These are phyloP conservation scores for Fringilla coelebs DNA, from an alignment of 2,797 vertebrate species.

Conservation along the genomic window DNA sequence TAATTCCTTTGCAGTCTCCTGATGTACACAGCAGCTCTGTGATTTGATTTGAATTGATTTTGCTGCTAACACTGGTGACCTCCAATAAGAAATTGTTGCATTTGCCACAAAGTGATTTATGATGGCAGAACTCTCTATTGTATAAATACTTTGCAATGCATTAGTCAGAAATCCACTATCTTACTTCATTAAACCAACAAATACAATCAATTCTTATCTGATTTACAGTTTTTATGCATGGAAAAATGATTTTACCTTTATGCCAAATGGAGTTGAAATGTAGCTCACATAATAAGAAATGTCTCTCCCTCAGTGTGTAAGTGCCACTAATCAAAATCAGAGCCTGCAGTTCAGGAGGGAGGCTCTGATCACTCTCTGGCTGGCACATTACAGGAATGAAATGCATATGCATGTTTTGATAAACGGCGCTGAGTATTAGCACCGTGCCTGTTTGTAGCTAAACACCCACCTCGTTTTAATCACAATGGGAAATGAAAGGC, in stretches of 20 bases:
- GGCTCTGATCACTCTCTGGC: neutral
- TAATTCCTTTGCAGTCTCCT: slow-evolving; percentile 22
- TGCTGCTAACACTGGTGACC: slow-evolving; percentile 43
- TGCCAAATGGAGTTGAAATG: slow-evolving; percentile 41
- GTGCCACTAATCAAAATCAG: slow-evolving; percentile 20
- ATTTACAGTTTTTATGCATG: slow-evolving; percentile 12
- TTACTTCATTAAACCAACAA: slow-evolving; percentile 68
- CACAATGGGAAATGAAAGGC: neutral
- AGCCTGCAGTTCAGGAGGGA: neutral
- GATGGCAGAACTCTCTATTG: slow-evolving; percentile 27
- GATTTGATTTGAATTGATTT: slow-evolving; percentile 65
- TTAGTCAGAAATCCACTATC: slow-evolving; percentile 52
- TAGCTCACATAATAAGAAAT: neutral
- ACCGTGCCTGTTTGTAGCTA: neutral
- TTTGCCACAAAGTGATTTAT: slow-evolving; percentile 46
- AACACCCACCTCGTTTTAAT: neutral
- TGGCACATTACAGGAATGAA: neutral
- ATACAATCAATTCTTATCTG: slow-evolving; percentile 61
- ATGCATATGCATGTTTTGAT: neutral
- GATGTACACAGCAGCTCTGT: neutral
- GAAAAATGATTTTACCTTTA: slow-evolving; percentile 21
- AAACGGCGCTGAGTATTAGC: neutral
- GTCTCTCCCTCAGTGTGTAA: neutral
- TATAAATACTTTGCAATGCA: slow-evolving; percentile 51
- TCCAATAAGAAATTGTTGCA: slow-evolving; percentile 38